A percentile compares a stretch with the other conserved stretches of the same genome.
These are phyloP conservation scores for Halcyon smyrnensis DNA, from an alignment of 2,797 vertebrate genomes.

Conservation along the genomic window DNA sequence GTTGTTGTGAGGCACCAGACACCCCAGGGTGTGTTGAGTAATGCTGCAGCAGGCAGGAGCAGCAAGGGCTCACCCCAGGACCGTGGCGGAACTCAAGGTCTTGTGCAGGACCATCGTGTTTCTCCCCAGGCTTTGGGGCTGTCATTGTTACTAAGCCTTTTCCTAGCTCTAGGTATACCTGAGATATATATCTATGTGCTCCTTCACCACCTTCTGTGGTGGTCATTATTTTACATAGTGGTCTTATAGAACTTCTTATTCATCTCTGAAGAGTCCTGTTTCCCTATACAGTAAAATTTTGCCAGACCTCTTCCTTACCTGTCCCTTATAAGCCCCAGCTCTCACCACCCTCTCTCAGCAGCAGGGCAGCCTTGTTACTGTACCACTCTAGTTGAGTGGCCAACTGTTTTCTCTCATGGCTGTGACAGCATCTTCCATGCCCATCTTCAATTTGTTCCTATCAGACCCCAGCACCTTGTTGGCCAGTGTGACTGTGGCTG, in stretches of 20 bases:
- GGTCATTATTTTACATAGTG: not conserved
- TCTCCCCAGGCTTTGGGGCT: not conserved
- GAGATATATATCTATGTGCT: not conserved
- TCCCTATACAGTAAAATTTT: not conserved
- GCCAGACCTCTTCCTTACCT: rapidly evolving
- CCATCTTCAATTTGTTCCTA: not conserved
- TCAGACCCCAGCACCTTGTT: not conserved
- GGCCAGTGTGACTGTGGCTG: not conserved
- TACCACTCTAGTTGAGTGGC: rapidly evolving
- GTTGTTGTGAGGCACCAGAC: rapidly evolving
- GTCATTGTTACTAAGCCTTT: not conserved
- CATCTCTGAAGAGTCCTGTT: not conserved
- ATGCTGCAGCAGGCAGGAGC: not conserved
- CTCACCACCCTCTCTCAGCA: not conserved
- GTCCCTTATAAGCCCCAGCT: not conserved
- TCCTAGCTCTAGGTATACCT: not conserved
- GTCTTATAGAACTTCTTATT: not conserved
- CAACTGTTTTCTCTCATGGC: not conserved
- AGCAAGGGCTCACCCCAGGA: not conserved
- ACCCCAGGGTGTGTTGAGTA: not conserved
- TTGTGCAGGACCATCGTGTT: not conserved
- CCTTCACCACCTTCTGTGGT: not conserved
- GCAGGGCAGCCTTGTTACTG: not conserved
- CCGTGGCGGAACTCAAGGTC: rapidly evolving
- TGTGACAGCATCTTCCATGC: not conserved